These are phyloP conservation scores for Pseudorhombus dupliciocellatus DNA, from an alignment of 2,113 vertebrate genomes.

Conservation along the genomic window DNA sequence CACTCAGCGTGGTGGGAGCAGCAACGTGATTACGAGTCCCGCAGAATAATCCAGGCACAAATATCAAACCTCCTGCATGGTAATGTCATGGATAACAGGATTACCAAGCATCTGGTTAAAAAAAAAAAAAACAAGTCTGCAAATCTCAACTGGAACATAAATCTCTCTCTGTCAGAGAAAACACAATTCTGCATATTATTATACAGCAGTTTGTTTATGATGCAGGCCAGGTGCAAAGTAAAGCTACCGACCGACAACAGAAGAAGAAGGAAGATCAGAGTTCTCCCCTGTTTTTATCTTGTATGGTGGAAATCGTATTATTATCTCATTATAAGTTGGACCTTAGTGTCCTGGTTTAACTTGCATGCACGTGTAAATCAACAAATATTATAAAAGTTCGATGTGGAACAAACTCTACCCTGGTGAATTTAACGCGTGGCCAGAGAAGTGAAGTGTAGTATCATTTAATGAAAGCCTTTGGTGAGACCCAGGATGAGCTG, in stretches of 20 bases:
- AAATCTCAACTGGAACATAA: background rate
- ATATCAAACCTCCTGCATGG: constrained; percentile 24
- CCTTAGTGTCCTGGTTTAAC: background rate
- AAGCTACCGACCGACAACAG: too few relatives aligned
- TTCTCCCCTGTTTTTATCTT: background rate
- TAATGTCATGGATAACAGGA: constrained; percentile 18
- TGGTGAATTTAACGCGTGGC: constrained; percentile 18
- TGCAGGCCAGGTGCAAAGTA: background rate
- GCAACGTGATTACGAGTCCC: background rate
- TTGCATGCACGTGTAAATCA: background rate
- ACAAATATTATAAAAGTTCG: background rate
- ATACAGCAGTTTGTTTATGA: constrained; percentile 3
- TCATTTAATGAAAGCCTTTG: constrained; percentile 34
- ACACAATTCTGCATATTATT: background rate
- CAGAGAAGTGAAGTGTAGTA: constrained; percentile 19
- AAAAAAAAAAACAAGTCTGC: background rate
- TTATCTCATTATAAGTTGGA: too few relatives aligned
- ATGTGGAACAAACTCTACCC: too few relatives aligned
- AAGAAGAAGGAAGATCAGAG: background rate
- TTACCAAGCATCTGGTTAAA: background rate
- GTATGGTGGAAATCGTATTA: too few relatives aligned
- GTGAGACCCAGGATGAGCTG: constrained; percentile 18
- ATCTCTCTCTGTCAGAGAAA: constrained; percentile 4
- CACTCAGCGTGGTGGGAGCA: background rate
- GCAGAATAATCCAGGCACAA: constrained; percentile 11